phyloP scores from a whole-genome alignment of 2,113 vertebrate genomes.

The Gobiocypris rarus region DNA sequence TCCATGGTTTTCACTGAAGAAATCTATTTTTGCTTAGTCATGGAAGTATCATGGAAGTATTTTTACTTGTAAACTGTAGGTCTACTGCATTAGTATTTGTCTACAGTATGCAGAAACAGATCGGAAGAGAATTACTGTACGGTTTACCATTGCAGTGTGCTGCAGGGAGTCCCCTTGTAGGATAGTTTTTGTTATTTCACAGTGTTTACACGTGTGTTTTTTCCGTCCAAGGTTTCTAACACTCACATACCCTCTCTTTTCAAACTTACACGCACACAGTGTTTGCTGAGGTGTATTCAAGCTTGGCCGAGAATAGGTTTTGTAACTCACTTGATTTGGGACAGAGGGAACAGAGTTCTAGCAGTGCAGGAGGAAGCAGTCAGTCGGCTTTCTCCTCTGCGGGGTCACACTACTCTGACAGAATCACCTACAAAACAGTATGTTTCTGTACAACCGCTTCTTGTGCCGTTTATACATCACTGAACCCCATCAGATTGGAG shows the following conservation, averaged over 20 bases:
- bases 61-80: background rate
- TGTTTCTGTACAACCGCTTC: conserved; percentile 14
- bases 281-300: conserved; percentile 12
- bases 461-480: background rate
- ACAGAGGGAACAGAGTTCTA: background rate
- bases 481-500: background rate
- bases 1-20: background rate
- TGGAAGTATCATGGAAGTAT: background rate
- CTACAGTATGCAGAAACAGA: background rate
- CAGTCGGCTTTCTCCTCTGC: background rate
- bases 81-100: background rate
- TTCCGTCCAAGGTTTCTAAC: background rate
- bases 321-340: background rate
- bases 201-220: conserved; percentile 3
- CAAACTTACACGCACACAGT: background rate
- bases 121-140: background rate
- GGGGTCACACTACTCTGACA: background rate
- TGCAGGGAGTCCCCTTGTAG: background rate
- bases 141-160: background rate
- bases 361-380: background rate
- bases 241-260: background rate
- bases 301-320: background rate
- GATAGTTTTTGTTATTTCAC: conserved; percentile 5
- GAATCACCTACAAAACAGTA: background rate
- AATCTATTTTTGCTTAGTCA: background rate